Evolutionary conservation across 2,113 vertebrate species (phyloP).

Genomic region (Petrocephalus microphthalmus): DNA sequence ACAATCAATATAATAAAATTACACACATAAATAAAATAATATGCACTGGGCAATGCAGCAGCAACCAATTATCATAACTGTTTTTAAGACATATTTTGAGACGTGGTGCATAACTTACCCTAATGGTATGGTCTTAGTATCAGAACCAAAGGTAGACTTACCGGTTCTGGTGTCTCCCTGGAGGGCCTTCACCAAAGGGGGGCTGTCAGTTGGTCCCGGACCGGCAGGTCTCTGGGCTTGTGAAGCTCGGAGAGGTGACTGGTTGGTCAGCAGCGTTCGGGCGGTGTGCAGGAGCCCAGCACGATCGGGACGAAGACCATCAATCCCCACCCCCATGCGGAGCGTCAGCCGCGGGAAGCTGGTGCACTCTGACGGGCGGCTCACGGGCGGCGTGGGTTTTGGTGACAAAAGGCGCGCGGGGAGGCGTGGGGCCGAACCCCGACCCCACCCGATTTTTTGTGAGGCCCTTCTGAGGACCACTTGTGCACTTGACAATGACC

Average conservation of each 20-base stretch:
- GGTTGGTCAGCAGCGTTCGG: neutral
- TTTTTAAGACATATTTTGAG: neutral
- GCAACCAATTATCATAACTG: neutral
- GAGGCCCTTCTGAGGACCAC: constrained; percentile 59
- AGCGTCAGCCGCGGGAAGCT: neutral
- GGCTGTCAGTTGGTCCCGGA: neutral
- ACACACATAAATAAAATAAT: neutral
- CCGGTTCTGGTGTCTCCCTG: neutral
- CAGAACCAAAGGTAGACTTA: neutral
- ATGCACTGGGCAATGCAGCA: neutral
- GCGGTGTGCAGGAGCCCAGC: neutral
- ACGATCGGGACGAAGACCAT: neutral
- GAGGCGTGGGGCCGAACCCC: constrained; percentile 56
- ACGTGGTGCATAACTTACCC: neutral
- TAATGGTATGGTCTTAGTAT: neutral
- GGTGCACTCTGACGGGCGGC: neutral
- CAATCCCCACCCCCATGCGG: neutral
- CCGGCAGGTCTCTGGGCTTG: neutral
- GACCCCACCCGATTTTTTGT: constrained; percentile 55
- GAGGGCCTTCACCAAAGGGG: neutral
- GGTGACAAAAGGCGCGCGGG: constrained; percentile 14
- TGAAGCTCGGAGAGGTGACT: neutral
- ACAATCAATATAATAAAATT: neutral
- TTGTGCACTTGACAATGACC: constrained; percentile 65
- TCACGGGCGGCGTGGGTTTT: neutral